Base-by-base conservation (phyloP, 1,140 invertebrate species). In the Conus betulinus region DNA sequence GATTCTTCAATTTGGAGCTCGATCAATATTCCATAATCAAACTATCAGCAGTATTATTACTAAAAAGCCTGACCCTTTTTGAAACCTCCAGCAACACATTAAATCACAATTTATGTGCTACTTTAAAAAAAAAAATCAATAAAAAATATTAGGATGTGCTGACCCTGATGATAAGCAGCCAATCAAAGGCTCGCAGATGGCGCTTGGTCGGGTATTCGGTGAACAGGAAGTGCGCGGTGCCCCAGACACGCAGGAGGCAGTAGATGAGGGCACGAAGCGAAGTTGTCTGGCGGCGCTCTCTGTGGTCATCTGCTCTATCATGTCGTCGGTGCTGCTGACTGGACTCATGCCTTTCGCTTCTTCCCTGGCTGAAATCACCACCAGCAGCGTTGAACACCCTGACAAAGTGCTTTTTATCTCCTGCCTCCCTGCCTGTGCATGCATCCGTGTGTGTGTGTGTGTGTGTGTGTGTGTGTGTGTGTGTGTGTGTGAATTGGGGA, bases 241-340 rank as follows among this genome's bases (percentile, higher is more conserved):
- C 92, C 91, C 91, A 92, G 3, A 93, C 84, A 15, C 91, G 85
- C 5, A 92, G 79, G 25, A 88, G 53, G 25, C 93, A 90, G 84
- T 92, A 93, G 6, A 93, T 86, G 67, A 51, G 4, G 91, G 91
- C n/a, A 93, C 84, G 88, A 89, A 90, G 53, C 92, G 89, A 25
- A 93, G 90, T 57, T 92, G 90, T 74, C 90, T 87, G 79, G 92
- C 92, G 13, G 91, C 91, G 84, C 86, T 89, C 86, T 90, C 88
- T 20, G 88, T 87, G 8, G 87, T 85, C 74, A 91, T 51, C 25
- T 90, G 87, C 79, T 92, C 90, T 20, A 88, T 88, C 13, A 89
- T 84, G 55, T 91, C 89, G 6, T 90, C 87, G 51, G 85, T 67
- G 84, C 76, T 53, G 84, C 52, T 60, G 51, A 84, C 83, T 81